Conservation (phyloP, 2,113 vertebrate species). For the Salminus brasiliensis region DNA sequence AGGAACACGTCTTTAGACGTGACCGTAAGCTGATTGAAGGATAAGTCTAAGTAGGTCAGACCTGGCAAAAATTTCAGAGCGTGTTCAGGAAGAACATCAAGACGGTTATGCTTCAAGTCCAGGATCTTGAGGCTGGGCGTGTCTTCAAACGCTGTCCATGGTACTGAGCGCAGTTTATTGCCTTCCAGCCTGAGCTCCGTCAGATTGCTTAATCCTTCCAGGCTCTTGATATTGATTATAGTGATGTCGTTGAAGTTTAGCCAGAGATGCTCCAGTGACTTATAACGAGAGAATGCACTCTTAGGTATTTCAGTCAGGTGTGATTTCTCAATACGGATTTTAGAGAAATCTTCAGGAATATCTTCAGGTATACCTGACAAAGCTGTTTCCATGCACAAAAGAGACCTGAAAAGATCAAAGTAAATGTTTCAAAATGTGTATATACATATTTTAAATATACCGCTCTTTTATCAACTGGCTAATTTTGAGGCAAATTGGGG, state of each 20-base stretch:
- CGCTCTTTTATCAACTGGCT: neutral
- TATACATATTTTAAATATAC: neutral
- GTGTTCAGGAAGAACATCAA: slow-evolving; percentile 86
- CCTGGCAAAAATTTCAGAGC: slow-evolving; percentile 83
- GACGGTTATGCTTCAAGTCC: slow-evolving; percentile 88
- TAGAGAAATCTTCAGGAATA: slow-evolving; percentile 82
- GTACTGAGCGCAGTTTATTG: slow-evolving; percentile 87
- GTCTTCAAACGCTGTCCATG: slow-evolving; percentile 89
- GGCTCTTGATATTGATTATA: slow-evolving; percentile 82
- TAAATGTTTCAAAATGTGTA: neutral
- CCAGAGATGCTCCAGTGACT: slow-evolving; percentile 86
- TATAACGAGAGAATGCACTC: slow-evolving; percentile 75
- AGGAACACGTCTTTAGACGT: slow-evolving; percentile 89
- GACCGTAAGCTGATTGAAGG: slow-evolving; percentile 89
- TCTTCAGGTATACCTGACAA: slow-evolving; percentile 80
- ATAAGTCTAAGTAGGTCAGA: slow-evolving; percentile 91
- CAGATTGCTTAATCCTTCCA: slow-evolving; percentile 79
- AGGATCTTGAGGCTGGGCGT: slow-evolving; percentile 82
- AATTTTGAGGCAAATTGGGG: neutral
- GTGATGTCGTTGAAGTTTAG: slow-evolving; percentile 91
- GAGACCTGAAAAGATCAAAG: slow-evolving; percentile 64
- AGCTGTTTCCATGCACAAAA: slow-evolving; percentile 81
- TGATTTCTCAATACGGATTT: slow-evolving; percentile 89
- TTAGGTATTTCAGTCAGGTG: slow-evolving; percentile 84
- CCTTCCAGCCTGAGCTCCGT: slow-evolving; percentile 88